These are phyloP conservation scores for Pogonophryne albipinna DNA, from an alignment of 2,797 vertebrate genomes.

Conservation along the genomic window DNA sequence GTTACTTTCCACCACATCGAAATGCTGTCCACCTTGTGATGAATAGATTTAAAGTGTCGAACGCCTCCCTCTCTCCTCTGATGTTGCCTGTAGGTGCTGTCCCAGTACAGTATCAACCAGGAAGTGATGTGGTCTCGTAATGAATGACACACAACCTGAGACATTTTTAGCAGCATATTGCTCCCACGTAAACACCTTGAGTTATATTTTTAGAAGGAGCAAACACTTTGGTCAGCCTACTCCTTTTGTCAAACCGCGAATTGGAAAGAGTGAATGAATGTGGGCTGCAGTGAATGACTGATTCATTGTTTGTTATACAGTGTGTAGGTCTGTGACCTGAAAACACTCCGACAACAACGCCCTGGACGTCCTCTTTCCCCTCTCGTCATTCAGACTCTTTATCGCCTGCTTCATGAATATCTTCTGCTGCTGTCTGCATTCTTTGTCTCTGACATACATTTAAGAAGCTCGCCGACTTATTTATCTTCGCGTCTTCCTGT, in stretches of 20 bases:
- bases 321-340: slow-evolving; percentile 71
- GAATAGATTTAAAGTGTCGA: slow-evolving; percentile 4
- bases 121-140: slow-evolving; percentile 52
- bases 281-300: slow-evolving; percentile 50
- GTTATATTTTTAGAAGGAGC: slow-evolving; percentile 78
- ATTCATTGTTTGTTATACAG: slow-evolving; percentile 61
- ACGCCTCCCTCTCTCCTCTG: slow-evolving; percentile 15
- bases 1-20: no score
- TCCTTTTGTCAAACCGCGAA: slow-evolving; percentile 58
- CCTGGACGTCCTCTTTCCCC: slow-evolving; percentile 47
- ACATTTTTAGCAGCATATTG: slow-evolving; percentile 21
- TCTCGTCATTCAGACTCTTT: slow-evolving; percentile 47
- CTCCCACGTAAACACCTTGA: slow-evolving; percentile 71
- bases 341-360: slow-evolving; percentile 38
- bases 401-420: slow-evolving; percentile 11
- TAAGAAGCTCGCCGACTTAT: slow-evolving; percentile 27
- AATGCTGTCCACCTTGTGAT: slow-evolving; percentile 18
- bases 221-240: slow-evolving; percentile 63
- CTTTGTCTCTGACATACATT: slow-evolving; percentile 28
- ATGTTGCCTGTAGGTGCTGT: slow-evolving; percentile 60
- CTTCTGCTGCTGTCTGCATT: slow-evolving; percentile 28
- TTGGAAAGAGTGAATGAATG: slow-evolving; percentile 77
- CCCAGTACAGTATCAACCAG: slow-evolving; percentile 57
- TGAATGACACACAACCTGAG: slow-evolving; percentile 66
- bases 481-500: slow-evolving; percentile 50